Evolutionary conservation across 1,140 invertebrate species (phyloP).

Genomic region (Achatina immaculata): DNA sequence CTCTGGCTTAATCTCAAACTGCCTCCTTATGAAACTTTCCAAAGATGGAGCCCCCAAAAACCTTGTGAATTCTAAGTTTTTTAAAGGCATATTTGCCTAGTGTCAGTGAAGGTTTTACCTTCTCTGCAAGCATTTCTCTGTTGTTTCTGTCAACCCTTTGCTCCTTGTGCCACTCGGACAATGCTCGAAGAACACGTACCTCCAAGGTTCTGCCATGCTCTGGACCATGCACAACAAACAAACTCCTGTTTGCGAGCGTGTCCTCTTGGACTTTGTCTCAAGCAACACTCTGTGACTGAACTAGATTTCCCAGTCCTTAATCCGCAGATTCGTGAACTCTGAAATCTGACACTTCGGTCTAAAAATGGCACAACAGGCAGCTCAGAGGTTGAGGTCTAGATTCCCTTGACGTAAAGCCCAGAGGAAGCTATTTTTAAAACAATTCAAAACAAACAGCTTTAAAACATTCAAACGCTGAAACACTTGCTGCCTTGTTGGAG

Average conservation of each 20-base stretch:
- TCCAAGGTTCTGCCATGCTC: background rate
- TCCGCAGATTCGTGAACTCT: background rate
- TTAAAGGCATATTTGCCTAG: constrained; percentile 4
- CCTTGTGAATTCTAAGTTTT: constrained; percentile 12
- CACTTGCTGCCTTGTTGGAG: background rate
- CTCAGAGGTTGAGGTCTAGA: background rate
- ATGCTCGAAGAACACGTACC: background rate
- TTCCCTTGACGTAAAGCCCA: background rate
- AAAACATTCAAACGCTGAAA: background rate
- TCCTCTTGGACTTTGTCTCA: background rate
- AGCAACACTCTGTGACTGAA: constrained; percentile 20
- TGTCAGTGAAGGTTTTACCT: constrained; percentile 18
- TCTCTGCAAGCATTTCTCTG: background rate
- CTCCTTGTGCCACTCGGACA: background rate
- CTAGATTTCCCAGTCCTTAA: constrained; percentile 25
- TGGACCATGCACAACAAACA: constrained; percentile 27
- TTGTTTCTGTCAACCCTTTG: constrained; percentile 14
- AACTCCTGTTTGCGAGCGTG: constrained; percentile 23
- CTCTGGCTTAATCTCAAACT: no score
- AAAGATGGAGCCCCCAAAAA: no score
- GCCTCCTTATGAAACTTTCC: no score
- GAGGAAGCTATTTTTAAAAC: background rate
- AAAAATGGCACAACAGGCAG: background rate
- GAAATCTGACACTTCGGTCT: background rate
- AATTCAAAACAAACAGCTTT: background rate